These are phyloP conservation scores for Leucosticte australis DNA, from an alignment of 2,113 vertebrate genomes.

Conservation along the genomic window DNA sequence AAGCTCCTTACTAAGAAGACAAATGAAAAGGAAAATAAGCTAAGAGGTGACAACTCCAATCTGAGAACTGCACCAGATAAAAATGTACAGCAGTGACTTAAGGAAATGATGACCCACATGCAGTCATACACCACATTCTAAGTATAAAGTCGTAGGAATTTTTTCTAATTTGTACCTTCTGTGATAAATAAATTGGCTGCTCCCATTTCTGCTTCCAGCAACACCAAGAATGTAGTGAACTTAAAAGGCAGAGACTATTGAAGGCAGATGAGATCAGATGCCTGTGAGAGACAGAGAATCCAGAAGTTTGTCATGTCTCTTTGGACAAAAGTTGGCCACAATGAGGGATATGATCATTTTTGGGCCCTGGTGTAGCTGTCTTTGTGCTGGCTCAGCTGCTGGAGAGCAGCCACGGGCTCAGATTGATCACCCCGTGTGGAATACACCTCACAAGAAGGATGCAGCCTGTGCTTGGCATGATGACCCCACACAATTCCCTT, in stretches of 20 bases:
- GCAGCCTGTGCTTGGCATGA: not conserved
- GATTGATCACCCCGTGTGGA: not conserved
- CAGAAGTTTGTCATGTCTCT: not conserved
- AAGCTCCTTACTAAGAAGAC: not conserved
- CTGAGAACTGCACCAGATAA: not conserved
- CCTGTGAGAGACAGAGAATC: not conserved
- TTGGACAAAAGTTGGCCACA: not conserved
- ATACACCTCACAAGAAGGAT: slow-evolving; percentile 10
- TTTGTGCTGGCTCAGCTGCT: slow-evolving; percentile 52
- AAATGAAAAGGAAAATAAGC: not conserved
- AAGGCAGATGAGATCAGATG: not conserved
- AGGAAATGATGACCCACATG: not conserved
- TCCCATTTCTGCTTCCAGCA: not conserved
- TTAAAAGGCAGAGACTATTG: not conserved
- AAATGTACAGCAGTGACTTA: not conserved
- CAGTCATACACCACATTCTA: not conserved
- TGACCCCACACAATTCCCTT: not conserved
- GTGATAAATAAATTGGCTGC: not conserved
- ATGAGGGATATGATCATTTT: not conserved
- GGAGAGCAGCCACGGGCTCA: not conserved
- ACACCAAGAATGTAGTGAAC: not conserved
- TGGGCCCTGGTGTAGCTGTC: not conserved
- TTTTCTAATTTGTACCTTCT: not conserved
- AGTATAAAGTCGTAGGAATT: not conserved
- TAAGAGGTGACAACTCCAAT: not conserved